Evolutionary conservation across 2,888 invertebrate species (phyloP).

Genomic region (Lochmaea capreae): DNA sequence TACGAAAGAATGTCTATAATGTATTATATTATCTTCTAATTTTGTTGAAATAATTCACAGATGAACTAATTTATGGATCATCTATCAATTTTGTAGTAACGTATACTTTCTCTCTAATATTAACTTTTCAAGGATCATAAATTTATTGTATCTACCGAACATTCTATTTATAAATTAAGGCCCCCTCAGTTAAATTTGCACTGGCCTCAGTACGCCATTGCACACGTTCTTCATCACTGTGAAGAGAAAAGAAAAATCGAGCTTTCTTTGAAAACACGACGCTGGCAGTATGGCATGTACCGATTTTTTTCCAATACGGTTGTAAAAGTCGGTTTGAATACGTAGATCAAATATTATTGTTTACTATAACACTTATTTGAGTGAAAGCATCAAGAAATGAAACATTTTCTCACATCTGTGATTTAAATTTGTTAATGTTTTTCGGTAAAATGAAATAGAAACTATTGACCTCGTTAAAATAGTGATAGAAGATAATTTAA

Average conservation of each 20-base stretch:
- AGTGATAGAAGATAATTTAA: neutral
- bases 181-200: too few species aligned
- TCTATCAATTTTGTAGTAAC: too few species aligned
- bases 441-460: constrained; percentile 29
- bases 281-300: constrained; percentile 7
- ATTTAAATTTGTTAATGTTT: constrained; percentile 15
- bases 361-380: constrained; percentile 22
- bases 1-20: too few species aligned
- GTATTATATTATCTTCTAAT: too few species aligned
- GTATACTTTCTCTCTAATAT: too few species aligned
- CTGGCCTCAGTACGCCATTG: too few species aligned
- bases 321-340: constrained; percentile 13
- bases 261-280: constrained; percentile 16
- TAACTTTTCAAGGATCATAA: too few species aligned
- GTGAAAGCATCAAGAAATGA: constrained; percentile 27
- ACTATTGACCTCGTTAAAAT: constrained; percentile 14
- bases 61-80: too few species aligned
- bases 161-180: too few species aligned
- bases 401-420: constrained; percentile 18
- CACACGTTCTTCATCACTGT: too few species aligned
- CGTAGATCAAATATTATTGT: constrained; percentile 11
- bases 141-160: too few species aligned
- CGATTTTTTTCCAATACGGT: constrained; percentile 23
- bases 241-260: constrained; percentile 1
- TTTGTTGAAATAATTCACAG: too few species aligned